These are phyloP conservation scores for Buathra laborator DNA, from an alignment of 2,888 invertebrate genomes.

Conservation along the genomic window DNA sequence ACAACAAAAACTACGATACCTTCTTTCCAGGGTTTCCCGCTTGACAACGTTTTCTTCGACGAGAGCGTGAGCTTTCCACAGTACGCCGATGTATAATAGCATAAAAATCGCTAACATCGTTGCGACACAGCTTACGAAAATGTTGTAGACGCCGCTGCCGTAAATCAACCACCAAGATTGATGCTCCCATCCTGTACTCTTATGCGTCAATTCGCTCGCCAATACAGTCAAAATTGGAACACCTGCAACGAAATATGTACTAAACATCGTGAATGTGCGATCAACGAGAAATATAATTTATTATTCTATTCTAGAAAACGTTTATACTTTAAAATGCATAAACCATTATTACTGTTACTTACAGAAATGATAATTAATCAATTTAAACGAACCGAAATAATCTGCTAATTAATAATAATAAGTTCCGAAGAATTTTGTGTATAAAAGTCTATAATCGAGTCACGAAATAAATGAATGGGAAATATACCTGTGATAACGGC, in stretches of 20 bases:
- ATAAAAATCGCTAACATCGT: slow-evolving; percentile 90
- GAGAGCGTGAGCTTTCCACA: slow-evolving; percentile 83
- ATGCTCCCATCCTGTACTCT: slow-evolving; percentile 87
- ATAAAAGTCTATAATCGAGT: not conserved
- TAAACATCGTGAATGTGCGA: not conserved
- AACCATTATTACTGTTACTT: no score
- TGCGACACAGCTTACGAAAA: slow-evolving; percentile 89
- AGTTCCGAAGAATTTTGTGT: no score
- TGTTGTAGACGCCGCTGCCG: slow-evolving; percentile 87
- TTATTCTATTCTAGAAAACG: not conserved
- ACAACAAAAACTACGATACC: slow-evolving; percentile 74
- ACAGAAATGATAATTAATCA: no score
- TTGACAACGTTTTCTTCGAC: slow-evolving; percentile 81
- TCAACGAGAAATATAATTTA: not conserved
- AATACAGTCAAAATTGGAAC: slow-evolving; percentile 89
- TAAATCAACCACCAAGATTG: slow-evolving; percentile 89
- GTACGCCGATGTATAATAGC: slow-evolving; percentile 89
- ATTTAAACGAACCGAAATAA: no score
- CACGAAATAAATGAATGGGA: not conserved
- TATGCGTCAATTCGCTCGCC: slow-evolving; percentile 89
- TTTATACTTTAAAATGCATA: no score
- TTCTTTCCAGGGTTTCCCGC: slow-evolving; percentile 81
- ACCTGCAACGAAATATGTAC: slow-evolving; percentile 84
- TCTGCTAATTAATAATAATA: no score
- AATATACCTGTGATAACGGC: slow-evolving; percentile 88